Evolutionary conservation across 1,140 invertebrate species (phyloP).

Genomic region (Eurosta solidaginis): DNA sequence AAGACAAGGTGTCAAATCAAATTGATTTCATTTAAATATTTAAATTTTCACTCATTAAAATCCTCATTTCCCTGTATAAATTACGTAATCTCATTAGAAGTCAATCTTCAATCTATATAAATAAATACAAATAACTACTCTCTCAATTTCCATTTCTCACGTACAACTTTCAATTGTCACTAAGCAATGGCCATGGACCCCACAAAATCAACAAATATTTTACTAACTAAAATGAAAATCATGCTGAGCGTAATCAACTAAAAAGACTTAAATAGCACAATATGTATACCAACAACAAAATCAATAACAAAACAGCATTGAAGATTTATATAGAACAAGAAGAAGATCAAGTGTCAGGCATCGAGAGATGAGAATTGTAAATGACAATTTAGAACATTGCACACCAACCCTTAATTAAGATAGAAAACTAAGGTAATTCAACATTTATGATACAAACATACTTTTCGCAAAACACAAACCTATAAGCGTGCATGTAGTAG

Average conservation of each 20-base stretch:
- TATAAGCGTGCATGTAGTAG: not conserved
- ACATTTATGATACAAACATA: not conserved
- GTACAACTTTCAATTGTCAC: not conserved
- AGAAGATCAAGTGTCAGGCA: not conserved
- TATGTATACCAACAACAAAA: not conserved
- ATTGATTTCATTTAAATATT: too few species aligned
- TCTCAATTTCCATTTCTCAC: not conserved
- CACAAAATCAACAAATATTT: not conserved
- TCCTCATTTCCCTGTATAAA: too few species aligned
- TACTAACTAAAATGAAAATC: slow-evolving; percentile 2
- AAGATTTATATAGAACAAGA: not conserved
- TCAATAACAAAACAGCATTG: not conserved
- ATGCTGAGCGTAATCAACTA: slow-evolving; percentile 12
- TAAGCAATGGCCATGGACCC: not conserved
- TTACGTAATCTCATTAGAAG: too few species aligned
- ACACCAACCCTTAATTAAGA: slow-evolving; percentile 19
- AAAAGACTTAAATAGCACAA: slow-evolving; percentile 32
- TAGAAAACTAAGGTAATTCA: slow-evolving; percentile 12
- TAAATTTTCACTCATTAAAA: too few species aligned
- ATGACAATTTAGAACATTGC: not conserved
- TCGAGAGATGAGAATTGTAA: not conserved
- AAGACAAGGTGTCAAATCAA: too few species aligned
- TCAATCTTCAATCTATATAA: not conserved
- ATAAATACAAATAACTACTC: not conserved
- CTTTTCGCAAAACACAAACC: not conserved